Evolutionary conservation across 1,140 invertebrate species (phyloP).

Genomic region (Drosophila pachea): DNA sequence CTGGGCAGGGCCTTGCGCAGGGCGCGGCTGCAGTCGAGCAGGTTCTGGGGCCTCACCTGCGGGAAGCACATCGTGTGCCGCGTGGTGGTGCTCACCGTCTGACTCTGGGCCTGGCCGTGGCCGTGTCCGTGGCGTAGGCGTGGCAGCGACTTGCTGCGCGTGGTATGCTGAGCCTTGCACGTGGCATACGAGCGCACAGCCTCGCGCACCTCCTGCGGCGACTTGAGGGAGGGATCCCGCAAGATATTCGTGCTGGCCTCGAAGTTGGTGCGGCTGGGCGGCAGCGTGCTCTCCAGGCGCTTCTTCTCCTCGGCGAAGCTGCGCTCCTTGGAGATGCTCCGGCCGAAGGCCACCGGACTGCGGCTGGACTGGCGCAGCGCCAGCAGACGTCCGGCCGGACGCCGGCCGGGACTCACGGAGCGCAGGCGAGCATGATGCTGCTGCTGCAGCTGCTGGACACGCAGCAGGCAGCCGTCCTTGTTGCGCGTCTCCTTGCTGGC

Average conservation of each 20-base stretch:
- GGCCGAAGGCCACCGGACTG: constrained; percentile 77
- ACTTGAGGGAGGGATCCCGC: constrained; percentile 80
- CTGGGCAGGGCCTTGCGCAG: constrained; percentile 45
- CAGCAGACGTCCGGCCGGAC: constrained; percentile 41
- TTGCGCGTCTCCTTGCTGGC: constrained; percentile 51
- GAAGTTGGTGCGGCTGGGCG: constrained; percentile 62
- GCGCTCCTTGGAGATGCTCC: constrained; percentile 77
- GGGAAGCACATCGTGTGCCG: constrained; percentile 70
- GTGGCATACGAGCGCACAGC: constrained; percentile 79
- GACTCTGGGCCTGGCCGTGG: constrained; percentile 13
- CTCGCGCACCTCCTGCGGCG: constrained; percentile 82
- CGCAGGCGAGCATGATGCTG: constrained; percentile 58
- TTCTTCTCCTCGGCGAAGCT: constrained; percentile 78
- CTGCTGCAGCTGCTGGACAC: constrained; percentile 61
- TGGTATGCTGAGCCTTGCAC: constrained; percentile 53
- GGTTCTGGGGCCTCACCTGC: constrained; percentile 50
- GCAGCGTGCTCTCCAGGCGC: constrained; percentile 68
- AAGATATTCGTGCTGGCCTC: constrained; percentile 78
- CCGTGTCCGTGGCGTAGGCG: constrained; percentile 45
- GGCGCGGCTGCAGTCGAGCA: constrained; percentile 54
- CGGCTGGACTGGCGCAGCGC: constrained; percentile 67
- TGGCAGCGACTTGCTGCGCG: constrained; percentile 68
- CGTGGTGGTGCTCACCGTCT: constrained; percentile 60
- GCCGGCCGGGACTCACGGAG: constrained; percentile 60
- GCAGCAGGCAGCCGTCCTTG: constrained; percentile 44